Evolutionary conservation across 2,113 vertebrate species (phyloP).

Genomic region (Cebus imitator): DNA sequence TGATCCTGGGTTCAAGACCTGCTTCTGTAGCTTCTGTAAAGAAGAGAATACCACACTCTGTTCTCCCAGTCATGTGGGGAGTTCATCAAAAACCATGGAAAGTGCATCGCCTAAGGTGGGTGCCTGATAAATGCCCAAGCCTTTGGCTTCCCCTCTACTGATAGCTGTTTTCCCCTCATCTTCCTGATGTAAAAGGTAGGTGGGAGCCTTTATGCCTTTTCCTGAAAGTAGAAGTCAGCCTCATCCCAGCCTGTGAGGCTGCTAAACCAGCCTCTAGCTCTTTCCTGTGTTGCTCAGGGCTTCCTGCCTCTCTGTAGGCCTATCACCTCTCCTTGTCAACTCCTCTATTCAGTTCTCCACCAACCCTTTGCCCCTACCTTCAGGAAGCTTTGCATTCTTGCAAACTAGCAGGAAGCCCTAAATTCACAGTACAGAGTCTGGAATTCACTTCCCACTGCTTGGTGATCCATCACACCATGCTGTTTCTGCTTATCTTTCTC

Average conservation of each 20-base stretch:
- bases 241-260: background rate
- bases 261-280: background rate
- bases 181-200: background rate
- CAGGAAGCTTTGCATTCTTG: background rate
- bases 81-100: background rate
- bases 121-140: background rate
- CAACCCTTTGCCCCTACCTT: background rate
- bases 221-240: background rate
- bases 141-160: background rate
- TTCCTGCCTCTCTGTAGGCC: background rate
- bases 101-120: fast-evolving
- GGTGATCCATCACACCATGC: background rate
- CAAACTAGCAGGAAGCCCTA: background rate
- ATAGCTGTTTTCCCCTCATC: background rate
- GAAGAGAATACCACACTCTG: background rate
- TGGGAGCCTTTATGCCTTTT: background rate
- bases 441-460: background rate
- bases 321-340: background rate
- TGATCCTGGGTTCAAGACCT: background rate
- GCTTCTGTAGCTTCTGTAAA: background rate
- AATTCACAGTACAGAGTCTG: background rate
- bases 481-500: background rate
- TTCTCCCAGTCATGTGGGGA: background rate
- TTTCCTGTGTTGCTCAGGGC: background rate
- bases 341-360: background rate